Evolutionary conservation across 2,113 vertebrate genomes (phyloP).

Genomic region (Psilopsiagon aurifrons): DNA sequence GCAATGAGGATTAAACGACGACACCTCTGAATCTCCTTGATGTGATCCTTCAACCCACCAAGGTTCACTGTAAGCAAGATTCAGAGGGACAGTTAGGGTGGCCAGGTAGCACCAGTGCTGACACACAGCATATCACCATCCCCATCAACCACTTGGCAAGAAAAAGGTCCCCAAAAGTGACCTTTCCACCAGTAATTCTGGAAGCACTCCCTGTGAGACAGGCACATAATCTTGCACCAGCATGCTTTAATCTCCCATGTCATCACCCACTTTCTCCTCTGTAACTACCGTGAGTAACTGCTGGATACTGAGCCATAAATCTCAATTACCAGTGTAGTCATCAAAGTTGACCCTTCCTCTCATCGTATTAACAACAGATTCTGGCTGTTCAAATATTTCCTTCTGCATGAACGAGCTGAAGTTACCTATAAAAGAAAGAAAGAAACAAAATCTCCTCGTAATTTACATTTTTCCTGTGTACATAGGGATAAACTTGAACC

Average conservation of each 20-base stretch:
- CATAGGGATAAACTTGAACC: background rate
- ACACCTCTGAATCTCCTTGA: slow-evolving; percentile 98
- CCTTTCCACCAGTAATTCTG: background rate
- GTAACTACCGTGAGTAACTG: rapidly evolving
- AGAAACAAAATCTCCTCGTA: background rate
- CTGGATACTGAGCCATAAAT: background rate
- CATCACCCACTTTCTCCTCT: background rate
- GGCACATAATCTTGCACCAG: rapidly evolving
- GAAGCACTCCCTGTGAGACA: background rate
- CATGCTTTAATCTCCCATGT: background rate
- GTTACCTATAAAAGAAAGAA: slow-evolving; percentile 81
- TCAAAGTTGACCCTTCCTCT: slow-evolving; percentile 98
- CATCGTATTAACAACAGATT: slow-evolving; percentile 99
- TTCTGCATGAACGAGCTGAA: slow-evolving; percentile 99
- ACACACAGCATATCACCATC: rapidly evolving
- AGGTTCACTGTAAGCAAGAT: slow-evolving; percentile 82
- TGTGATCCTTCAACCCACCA: slow-evolving; percentile 96
- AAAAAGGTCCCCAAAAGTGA: background rate
- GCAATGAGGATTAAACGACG: slow-evolving; percentile 95
- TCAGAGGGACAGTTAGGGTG: background rate
- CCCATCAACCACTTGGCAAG: background rate
- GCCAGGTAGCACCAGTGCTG: background rate
- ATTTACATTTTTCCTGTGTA: background rate
- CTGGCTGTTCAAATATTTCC: slow-evolving; percentile 98
- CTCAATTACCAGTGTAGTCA: slow-evolving; percentile 89